Percentiles rank a stretch among this genome's conserved stretches.
Evolutionary conservation across 2,888 invertebrate genomes (phyloP).

Genomic region (Mythimna pallens): DNA sequence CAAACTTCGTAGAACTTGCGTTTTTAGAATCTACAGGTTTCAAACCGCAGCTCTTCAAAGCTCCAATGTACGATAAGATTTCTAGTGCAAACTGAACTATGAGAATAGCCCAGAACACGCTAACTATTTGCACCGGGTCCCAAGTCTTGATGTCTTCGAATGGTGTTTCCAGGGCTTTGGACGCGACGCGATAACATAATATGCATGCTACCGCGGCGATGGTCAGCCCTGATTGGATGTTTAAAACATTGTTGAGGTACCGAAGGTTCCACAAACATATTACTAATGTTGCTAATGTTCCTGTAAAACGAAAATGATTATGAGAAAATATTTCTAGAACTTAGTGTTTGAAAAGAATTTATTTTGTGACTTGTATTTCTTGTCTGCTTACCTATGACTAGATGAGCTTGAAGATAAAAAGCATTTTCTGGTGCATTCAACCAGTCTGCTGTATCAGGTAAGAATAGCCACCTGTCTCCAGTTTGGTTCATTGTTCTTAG

Average conservation of each 20-base stretch:
- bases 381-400: constrained; percentile 75
- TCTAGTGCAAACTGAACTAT: constrained; percentile 81
- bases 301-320: constrained; percentile 69
- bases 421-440: constrained; percentile 90
- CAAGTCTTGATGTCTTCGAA: constrained; percentile 72
- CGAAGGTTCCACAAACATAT: constrained; percentile 82
- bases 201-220: constrained; percentile 73
- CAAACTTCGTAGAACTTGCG: constrained; percentile 73
- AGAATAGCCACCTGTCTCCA: constrained; percentile 95
- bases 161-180: constrained; percentile 71
- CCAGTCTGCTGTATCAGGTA: constrained; percentile 94
- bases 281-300: constrained; percentile 76
- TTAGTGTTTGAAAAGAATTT: neutral
- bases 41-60: constrained; percentile 74
- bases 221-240: constrained; percentile 79
- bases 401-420: constrained; percentile 84
- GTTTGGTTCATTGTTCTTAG: constrained; percentile 95
- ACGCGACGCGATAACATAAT: constrained; percentile 77
- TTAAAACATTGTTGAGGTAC: constrained; percentile 79
- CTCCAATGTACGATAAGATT: constrained; percentile 78
- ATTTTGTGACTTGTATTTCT: neutral
- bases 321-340: neutral
- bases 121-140: constrained; percentile 81
- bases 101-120: constrained; percentile 81
- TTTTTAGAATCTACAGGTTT: constrained; percentile 53